Evolutionary conservation across 2,113 vertebrate genomes (phyloP), one percentile per base, ranked within the genome.

Genomic region (Oxyruncus cristatus): DNA sequence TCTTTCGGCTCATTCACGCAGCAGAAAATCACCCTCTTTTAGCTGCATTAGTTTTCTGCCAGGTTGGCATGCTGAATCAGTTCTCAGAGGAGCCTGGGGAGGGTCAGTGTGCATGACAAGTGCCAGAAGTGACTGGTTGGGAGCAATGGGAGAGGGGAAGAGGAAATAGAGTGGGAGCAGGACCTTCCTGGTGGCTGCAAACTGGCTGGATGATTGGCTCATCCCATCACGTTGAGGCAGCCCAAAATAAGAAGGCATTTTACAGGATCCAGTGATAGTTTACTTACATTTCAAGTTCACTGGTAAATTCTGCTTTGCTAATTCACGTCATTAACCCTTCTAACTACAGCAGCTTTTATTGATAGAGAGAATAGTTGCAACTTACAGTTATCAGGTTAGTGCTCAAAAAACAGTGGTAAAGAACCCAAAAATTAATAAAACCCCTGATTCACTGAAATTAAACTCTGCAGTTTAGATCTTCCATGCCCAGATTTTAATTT

Each of bases 1-100:
- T 95, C 92, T 93, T 92, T 91, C 59, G 71, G 80, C 26, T 91
- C 83, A 80, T 82, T 84, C 96, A 93, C 11, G 72, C 75, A 86
- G 68, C n/a, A 92, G 75, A 88, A 92, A 90, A 90, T 84, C 41
- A 85, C 39, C 42, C 33, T 30, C 24, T 76, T 84, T 84, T 77
- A 71, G 39, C 85, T 78, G 82, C 44, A 82, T 89, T 68, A 18
- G 62, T 88, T 93, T 95, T 88, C 85, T 92, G 92, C 83, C 65
- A 74, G 86, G 65, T 20, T 95, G 83, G 72, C 83, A 91, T 15
- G 4, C 23, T 77, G 72, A 93, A 77, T 77, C 47, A 77, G 27
- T 33, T 74, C 75, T 90, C 83, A 58, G 67, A 93, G 92, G 94
- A 92, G 62, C 28, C 67, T 74, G 32, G 35, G 35, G 33, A 93